Evolutionary conservation across 1,140 invertebrate species (phyloP).

Genomic region (Lethrus apterus): DNA sequence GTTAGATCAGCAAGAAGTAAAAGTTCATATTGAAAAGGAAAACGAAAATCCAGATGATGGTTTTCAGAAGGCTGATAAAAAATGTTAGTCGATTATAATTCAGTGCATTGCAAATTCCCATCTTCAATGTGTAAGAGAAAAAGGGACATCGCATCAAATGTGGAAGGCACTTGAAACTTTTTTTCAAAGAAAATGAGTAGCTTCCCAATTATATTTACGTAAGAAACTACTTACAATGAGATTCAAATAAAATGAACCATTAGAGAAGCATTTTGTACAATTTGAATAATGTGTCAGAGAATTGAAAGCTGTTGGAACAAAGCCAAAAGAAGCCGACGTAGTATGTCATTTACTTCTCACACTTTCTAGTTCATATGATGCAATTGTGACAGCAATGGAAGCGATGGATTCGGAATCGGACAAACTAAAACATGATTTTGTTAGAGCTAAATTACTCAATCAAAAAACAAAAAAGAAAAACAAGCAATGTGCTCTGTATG

Average conservation of each 20-base stretch:
- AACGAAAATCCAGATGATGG: conserved; percentile 1
- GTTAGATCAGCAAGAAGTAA: conserved; percentile 1
- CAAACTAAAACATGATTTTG: too few species aligned
- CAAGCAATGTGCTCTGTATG: too few species aligned
- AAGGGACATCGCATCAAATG: neutral
- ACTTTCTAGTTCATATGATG: conserved; percentile 36
- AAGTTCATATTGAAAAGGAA: conserved; percentile 7
- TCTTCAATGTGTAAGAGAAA: neutral
- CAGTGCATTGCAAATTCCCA: conserved; percentile 6
- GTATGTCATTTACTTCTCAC: conserved; percentile 38
- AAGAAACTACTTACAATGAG: conserved; percentile 1
- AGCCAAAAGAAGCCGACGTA: conserved; percentile 21
- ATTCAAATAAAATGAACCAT: neutral
- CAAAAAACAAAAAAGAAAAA: too few species aligned
- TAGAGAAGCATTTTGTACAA: conserved; percentile 1
- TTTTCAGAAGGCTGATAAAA: conserved; percentile 6
- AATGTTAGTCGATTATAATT: conserved; percentile 9
- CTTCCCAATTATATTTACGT: neutral
- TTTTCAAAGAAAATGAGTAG: neutral
- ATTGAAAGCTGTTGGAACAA: conserved; percentile 18
- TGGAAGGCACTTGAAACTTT: neutral
- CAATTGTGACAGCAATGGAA: conserved; percentile 40
- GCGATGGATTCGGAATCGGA: too few species aligned
- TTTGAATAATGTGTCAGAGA: conserved; percentile 15
- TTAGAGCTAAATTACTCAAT: too few species aligned